These are phyloP conservation scores for Sardina pilchardus DNA, from an alignment of 2,113 vertebrate genomes.

Conservation along the genomic window DNA sequence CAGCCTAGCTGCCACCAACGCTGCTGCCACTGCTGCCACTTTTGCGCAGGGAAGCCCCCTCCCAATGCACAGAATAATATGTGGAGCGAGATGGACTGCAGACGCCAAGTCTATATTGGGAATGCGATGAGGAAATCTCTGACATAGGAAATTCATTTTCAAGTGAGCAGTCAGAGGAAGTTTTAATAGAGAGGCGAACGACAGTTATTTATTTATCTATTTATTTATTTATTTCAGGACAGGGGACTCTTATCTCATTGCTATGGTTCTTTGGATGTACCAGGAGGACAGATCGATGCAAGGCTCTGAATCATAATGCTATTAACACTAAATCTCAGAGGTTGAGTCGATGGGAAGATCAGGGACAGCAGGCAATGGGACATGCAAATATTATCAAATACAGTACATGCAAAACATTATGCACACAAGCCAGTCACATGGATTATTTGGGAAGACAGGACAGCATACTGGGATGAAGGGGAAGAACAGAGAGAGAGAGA, in stretches of 20 bases:
- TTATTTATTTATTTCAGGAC: not conserved
- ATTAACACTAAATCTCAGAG: slow-evolving; percentile 35
- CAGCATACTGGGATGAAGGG: not conserved
- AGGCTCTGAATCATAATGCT: slow-evolving; percentile 36
- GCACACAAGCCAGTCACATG: not conserved
- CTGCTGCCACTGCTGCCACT: not conserved
- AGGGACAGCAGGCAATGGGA: not conserved
- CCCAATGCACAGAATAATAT: slow-evolving; percentile 35
- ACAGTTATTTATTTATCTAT: not conserved
- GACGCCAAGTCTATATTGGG: not conserved
- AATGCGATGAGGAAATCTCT: not conserved
- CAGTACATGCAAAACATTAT: not conserved
- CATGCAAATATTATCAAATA: not conserved
- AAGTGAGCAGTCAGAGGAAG: not conserved
- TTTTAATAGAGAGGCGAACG: not conserved
- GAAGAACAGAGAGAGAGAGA: not conserved
- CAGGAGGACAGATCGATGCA: slow-evolving; percentile 26
- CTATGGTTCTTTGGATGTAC: slow-evolving; percentile 26
- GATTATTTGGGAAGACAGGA: slow-evolving; percentile 8
- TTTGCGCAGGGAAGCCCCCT: not conserved
- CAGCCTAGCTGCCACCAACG: slow-evolving; percentile 25
- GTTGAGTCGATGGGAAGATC: not conserved
- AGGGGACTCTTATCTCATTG: slow-evolving; percentile 12
- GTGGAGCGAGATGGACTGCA: not conserved
- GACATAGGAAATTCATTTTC: not conserved